A percentile compares a stretch with the other conserved stretches of the same genome.
Conservation (phyloP, 2,888 invertebrate species). For the Tipula confusa region DNA sequence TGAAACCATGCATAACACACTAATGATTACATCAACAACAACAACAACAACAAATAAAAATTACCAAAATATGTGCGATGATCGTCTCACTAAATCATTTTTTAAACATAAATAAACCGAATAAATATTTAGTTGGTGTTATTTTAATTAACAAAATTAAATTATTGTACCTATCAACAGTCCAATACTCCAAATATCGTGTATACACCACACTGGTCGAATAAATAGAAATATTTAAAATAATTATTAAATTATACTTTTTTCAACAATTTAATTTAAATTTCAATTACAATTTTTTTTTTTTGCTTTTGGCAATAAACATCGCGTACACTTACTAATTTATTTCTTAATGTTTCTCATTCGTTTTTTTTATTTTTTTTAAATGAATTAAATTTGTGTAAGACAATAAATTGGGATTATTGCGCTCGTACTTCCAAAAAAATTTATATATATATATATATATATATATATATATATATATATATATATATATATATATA, state of each 20-base stretch:
- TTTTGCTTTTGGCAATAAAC: not conserved
- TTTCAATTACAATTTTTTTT: not conserved
- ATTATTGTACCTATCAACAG: slow-evolving; percentile 12
- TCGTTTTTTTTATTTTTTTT: not conserved
- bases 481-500: not conserved
- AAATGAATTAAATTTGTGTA: not conserved
- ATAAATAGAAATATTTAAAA: not conserved
- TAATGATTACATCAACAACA: not conserved
- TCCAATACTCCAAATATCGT: not conserved
- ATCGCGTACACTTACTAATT: not conserved
- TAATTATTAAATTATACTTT: not conserved
- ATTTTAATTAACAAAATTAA: not conserved
- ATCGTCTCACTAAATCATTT: slow-evolving; percentile 12
- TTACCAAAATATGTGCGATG: no score
- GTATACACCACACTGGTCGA: not conserved
- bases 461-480: not conserved
- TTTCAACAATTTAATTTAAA: not conserved
- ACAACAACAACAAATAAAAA: not conserved
- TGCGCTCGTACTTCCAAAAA: not conserved
- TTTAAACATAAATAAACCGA: not conserved
- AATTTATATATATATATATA: not conserved
- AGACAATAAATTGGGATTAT: slow-evolving; percentile 8
- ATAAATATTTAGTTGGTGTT: not conserved
- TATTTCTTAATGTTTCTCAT: not conserved
- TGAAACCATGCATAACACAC: slow-evolving; percentile 14